Base-by-base conservation (phyloP, 1,140 invertebrate species). In the Panulirus ornatus region DNA sequence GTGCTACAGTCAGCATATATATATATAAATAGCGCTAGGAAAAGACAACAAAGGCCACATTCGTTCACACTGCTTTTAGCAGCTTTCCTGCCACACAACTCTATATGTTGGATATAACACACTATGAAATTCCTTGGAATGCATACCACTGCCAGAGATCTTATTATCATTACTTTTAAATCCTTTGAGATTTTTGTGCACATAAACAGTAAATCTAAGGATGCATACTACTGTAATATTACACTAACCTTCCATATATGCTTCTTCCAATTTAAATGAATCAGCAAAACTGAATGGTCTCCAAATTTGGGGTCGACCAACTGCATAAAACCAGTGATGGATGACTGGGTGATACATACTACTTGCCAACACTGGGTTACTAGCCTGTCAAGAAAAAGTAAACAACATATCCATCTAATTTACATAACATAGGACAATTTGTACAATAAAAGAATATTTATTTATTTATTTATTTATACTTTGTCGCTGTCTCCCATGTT, bases 191-290 rank as follows among this genome's bases (percentile, higher is more conserved):
- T 75, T 19, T 34, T 44, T 5, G 36, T 36, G 19, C 11, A 9
- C 8, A 2, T 30, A 5, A 36, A 11, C 8, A 34, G 36, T 40
- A 75, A 34, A 6, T 0, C 27, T 9, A 34, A 38, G 8, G 36
- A 16, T 34, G 5, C n/a, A 75, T 75, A 27, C 19, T 30, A 75
- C 1, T 36, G 16, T 75, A 40, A 75, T 22, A 40, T 40, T 36
- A 27, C 19, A 63, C 88, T 84, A 27, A 89, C 88, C 88, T 44
- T 73, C 22, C 70, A 70, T 22, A 42, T 51, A 75, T 22, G 81
- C 81, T 54, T 89, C 88, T 38, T 89, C 88, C 47, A 89, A 44
- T 6, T 89, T 83, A 70, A 89, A 83, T 16, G 88, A 89, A 40
- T 89, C 88, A 22, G 40, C n/a, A 47, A 89, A 89, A 42, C 63